Evolutionary conservation across 2,797 vertebrate genomes (phyloP), one percentile per base, ranked within the genome.

Genomic region (Anguilla megastoma): DNA sequence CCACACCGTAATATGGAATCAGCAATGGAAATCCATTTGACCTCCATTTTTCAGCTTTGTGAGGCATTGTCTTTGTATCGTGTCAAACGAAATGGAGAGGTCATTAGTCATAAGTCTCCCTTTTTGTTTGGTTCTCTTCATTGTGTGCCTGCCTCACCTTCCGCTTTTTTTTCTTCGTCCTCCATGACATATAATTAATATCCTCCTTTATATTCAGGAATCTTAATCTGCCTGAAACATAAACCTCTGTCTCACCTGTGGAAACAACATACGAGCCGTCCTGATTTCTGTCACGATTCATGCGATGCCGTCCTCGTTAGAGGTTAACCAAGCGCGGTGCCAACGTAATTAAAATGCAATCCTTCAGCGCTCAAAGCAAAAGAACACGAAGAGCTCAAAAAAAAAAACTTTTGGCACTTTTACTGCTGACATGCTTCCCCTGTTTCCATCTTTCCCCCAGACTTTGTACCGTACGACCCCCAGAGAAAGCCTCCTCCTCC

Each of bases 341-440:
- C 80, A 16, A 52, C 33, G 30, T 74, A 52, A 86, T 86, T 86
- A 71, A 74, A 86, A 52, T 86, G 36, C 63, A 86, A 12, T 63
- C 16, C 24, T 71, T 74, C 18, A 6, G 41, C 5, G 60, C 85
- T 86, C 63, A 71, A 33, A 52, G 85, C 74, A 8, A 52, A 30
- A 48, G 45, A n/a, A 82, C 45, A 82, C 21, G 45, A 2, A 18
- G n/a, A 85, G 85, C 16, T 66, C 3, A 41, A 33, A 85, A 45
- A 4, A 33, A 85, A 45, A 12, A 60, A 63, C 56, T 9, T 85
- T 54, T 82, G 79, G 79, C 79, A 24, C 79, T 82, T 85, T 85
- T 56, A 85, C 33, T 85, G 54, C 84, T 10, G 5, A 33, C 50
- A 85, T 8, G 2, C 2, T 33, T 9, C 24, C 12, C 56, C 30